phyloP scores from a whole-genome alignment of 2,888 invertebrate genomes.

The Tenthredo scrophulariae region DNA sequence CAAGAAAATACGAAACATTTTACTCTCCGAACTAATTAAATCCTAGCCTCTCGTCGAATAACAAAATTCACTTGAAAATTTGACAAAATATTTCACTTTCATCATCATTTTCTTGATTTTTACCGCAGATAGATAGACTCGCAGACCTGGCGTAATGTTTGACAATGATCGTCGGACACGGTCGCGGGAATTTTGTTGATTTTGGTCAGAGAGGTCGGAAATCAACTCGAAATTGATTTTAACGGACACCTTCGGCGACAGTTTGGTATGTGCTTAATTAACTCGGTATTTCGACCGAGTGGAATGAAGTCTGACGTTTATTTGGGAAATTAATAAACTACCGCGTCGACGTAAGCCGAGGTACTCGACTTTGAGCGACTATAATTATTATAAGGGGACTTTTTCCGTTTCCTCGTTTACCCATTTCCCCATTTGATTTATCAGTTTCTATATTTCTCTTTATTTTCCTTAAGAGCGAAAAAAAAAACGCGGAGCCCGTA shows the following conservation, averaged over 20 bases:
- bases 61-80: too few relatives aligned
- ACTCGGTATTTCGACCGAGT: conserved; percentile 27
- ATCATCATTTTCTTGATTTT: not conserved
- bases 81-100: not conserved
- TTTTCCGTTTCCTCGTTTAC: not conserved
- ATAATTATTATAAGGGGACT: not conserved
- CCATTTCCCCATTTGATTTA: not conserved
- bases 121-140: not conserved
- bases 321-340: conserved; percentile 36
- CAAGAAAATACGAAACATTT: not conserved
- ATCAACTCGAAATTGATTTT: conserved; percentile 38
- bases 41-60: not conserved
- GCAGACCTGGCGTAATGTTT: not conserved
- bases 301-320: conserved; percentile 41
- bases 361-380: not conserved
- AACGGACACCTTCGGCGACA: conserved; percentile 35
- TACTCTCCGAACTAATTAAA: too few relatives aligned
- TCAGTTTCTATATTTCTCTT: not conserved
- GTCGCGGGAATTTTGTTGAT: not conserved
- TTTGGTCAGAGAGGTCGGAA: not conserved
- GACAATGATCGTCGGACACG: not conserved
- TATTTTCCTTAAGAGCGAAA: not conserved
- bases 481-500: not conserved
- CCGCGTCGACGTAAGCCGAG: not conserved
- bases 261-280: conserved; percentile 45